Evolutionary conservation across 2,888 invertebrate genomes (phyloP).

Genomic region (Drosophila antonietae): DNA sequence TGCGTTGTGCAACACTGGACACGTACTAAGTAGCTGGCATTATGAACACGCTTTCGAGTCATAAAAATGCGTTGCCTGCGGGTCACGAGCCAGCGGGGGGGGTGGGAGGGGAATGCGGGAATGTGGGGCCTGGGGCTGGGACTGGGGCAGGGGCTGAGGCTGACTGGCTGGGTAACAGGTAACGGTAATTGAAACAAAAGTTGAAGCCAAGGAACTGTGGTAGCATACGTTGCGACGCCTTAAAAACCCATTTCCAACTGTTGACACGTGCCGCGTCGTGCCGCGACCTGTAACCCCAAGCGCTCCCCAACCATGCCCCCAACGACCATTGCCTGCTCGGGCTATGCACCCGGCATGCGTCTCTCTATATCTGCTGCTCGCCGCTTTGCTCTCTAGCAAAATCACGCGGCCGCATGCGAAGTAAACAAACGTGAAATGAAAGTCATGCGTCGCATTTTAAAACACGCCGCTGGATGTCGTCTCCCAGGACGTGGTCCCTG

Average conservation of each 20-base stretch:
- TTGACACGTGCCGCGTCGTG: conserved; percentile 75
- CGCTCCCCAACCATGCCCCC: conserved; percentile 2
- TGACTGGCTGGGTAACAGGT: conserved; percentile 59
- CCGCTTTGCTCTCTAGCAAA: conserved; percentile 33
- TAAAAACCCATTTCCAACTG: conserved; percentile 79
- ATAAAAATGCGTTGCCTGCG: conserved; percentile 55
- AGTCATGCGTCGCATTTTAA: conserved; percentile 78
- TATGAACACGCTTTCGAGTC: conserved; percentile 61
- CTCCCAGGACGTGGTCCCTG: conserved; percentile 49
- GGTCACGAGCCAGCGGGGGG: conserved; percentile 28
- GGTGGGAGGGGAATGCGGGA: neutral
- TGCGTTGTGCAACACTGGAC: conserved; percentile 55
- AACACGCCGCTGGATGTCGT: conserved; percentile 53
- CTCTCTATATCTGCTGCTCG: neutral
- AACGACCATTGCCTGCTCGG: neutral
- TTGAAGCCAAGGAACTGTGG: conserved; percentile 71
- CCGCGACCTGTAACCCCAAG: conserved; percentile 46
- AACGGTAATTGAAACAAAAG: conserved; percentile 76
- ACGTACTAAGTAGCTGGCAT: conserved; percentile 46
- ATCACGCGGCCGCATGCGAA: conserved; percentile 77
- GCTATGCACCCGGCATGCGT: too few species aligned
- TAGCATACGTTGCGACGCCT: conserved; percentile 77
- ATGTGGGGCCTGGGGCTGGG: neutral
- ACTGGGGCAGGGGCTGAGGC: neutral
- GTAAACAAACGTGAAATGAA: conserved; percentile 79